These are phyloP conservation scores for Agriotes lineatus DNA, from an alignment of 2,888 invertebrate genomes.

Conservation along the genomic window DNA sequence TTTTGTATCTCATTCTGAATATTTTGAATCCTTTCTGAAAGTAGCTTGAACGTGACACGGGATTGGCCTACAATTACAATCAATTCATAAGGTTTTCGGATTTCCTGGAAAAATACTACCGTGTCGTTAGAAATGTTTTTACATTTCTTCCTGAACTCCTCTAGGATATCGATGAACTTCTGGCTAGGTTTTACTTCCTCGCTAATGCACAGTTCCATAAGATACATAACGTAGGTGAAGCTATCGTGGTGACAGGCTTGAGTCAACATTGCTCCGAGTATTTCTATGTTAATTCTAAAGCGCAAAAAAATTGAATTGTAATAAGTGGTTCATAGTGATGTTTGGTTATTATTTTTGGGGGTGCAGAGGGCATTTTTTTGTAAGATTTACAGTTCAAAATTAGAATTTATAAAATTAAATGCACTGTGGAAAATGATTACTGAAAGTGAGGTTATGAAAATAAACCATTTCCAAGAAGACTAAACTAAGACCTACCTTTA, in stretches of 20 bases:
- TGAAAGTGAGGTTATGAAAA: too few relatives aligned
- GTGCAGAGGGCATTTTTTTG: too few relatives aligned
- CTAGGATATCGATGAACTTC: constrained; percentile 73
- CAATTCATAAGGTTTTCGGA: neutral
- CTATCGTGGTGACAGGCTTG: constrained; percentile 73
- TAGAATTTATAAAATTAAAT: neutral
- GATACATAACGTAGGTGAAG: constrained; percentile 76
- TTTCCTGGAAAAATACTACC: constrained; percentile 58
- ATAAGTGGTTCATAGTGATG: constrained; percentile 37
- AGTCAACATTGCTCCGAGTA: constrained; percentile 80
- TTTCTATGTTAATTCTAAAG: constrained; percentile 79
- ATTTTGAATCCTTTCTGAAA: constrained; percentile 63
- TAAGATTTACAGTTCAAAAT: neutral
- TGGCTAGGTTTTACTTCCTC: constrained; percentile 75
- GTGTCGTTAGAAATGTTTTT: constrained; percentile 68
- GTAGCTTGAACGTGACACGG: constrained; percentile 27
- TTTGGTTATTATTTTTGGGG: too few relatives aligned
- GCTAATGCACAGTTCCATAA: constrained; percentile 75
- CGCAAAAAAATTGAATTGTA: neutral
- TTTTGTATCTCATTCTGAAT: constrained; percentile 67
- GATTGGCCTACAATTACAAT: constrained; percentile 30
- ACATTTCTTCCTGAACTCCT: constrained; percentile 73
- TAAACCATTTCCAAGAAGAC: too few relatives aligned
- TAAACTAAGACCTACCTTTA: too few relatives aligned
- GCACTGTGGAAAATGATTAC: neutral